Evolutionary conservation across 2,113 vertebrate species (phyloP).

Genomic region (Crypturellus undulatus): DNA sequence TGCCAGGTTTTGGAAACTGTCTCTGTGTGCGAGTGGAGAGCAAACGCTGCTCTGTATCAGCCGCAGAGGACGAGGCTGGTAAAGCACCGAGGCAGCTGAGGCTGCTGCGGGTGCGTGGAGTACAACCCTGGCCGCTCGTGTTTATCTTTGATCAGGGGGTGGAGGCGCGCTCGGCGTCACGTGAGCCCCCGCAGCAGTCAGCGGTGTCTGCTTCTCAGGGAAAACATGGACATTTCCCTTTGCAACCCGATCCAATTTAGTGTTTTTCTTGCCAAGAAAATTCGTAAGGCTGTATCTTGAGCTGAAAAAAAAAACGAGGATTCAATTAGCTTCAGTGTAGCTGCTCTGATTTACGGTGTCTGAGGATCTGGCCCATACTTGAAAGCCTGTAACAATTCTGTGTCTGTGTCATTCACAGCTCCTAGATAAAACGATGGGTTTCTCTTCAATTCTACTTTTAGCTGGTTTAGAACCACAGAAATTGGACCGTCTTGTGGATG

Average conservation of each 20-base stretch:
- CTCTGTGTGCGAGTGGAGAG: not conserved
- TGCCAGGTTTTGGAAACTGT: not conserved
- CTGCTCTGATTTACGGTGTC: not conserved
- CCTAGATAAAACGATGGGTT: not conserved
- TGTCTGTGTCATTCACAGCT: not conserved
- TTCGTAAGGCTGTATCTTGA: not conserved
- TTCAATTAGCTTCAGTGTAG: not conserved
- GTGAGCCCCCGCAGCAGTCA: not conserved
- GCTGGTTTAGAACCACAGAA: not conserved
- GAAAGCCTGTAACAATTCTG: not conserved
- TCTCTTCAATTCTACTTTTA: not conserved
- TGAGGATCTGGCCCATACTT: not conserved
- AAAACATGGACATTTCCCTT: not conserved
- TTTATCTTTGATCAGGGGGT: not conserved
- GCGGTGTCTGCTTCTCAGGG: not conserved
- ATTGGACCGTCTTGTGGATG: not conserved
- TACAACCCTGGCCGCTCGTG: not conserved
- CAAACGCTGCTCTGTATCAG: conserved; percentile 5
- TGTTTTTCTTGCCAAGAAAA: not conserved
- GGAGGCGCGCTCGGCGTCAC: not conserved
- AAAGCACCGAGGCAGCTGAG: not conserved
- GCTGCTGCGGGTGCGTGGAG: not conserved
- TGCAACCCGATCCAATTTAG: not conserved
- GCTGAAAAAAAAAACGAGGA: not conserved
- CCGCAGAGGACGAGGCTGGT: not conserved